Percentiles rank a stretch among this genome's conserved stretches.
Conservation (phyloP, 2,888 invertebrate genomes). For the Lamellibrachia columna region DNA sequence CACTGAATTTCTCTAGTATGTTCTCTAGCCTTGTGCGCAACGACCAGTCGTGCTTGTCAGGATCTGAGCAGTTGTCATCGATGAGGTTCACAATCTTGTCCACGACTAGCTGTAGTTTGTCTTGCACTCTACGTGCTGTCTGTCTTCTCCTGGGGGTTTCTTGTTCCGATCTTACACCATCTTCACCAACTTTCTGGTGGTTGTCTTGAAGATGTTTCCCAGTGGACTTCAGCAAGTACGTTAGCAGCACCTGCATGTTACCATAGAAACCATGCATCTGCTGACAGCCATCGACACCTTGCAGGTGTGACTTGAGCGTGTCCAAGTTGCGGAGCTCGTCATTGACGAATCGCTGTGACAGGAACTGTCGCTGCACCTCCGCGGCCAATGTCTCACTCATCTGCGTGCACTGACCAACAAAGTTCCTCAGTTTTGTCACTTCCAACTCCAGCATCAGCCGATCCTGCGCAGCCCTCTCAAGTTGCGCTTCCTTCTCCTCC, state of each 20-base stretch:
- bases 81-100: slow-evolving; percentile 18
- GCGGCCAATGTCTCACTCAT: slow-evolving; percentile 13
- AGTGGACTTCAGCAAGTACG: slow-evolving; percentile 27
- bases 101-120: slow-evolving; percentile 30
- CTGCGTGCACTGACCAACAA: slow-evolving; percentile 27
- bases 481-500: slow-evolving; percentile 29
- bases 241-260: slow-evolving; percentile 32
- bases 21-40: slow-evolving; percentile 29
- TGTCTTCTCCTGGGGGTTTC: not conserved
- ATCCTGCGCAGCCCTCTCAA: slow-evolving; percentile 19
- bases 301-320: slow-evolving; percentile 22
- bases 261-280: slow-evolving; percentile 28
- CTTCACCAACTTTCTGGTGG: not conserved
- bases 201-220: not conserved
- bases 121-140: slow-evolving; percentile 18
- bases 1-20: not conserved
- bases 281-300: slow-evolving; percentile 28
- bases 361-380: slow-evolving; percentile 27
- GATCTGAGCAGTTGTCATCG: not conserved
- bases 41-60: not conserved
- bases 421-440: slow-evolving; percentile 26
- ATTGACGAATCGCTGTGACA: slow-evolving; percentile 30
- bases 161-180: not conserved
- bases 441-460: slow-evolving; percentile 26
- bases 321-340: slow-evolving; percentile 31